A percentile compares a stretch with the other conserved stretches of the same genome.
phyloP scores from a whole-genome alignment of 2,113 vertebrate species.

The Crypturellus undulatus region DNA sequence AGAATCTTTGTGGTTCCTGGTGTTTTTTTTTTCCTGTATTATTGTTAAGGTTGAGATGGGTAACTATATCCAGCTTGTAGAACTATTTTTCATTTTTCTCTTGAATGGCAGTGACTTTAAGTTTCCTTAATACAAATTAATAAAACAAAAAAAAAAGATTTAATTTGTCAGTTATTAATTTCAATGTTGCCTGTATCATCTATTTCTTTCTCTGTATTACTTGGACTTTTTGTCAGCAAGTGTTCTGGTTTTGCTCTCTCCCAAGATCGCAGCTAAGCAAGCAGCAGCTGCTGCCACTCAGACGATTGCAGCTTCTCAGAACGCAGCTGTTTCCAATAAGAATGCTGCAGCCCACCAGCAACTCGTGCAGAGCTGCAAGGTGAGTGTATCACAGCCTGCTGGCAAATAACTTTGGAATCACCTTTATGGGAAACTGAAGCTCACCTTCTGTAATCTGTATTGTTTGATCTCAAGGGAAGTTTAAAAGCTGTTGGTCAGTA shows the following conservation, averaged over 20 bases:
- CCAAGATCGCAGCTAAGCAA: conserved; percentile 94
- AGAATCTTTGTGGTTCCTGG: not conserved
- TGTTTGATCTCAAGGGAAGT: not conserved
- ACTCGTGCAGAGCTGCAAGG: conserved; percentile 98
- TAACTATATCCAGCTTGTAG: not conserved
- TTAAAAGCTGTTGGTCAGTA: not conserved
- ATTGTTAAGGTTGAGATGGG: not conserved
- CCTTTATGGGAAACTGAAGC: not conserved
- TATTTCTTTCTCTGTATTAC: not conserved
- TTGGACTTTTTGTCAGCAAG: not conserved
- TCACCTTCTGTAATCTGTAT: not conserved
- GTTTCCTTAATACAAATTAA: not conserved
- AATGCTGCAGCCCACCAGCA: conserved; percentile 95
- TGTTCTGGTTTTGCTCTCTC: conserved; percentile 15
- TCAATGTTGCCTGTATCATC: not conserved
- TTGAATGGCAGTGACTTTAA: not conserved
- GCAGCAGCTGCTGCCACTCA: conserved; percentile 97
- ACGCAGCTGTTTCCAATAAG: conserved; percentile 95
- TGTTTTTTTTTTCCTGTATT: not conserved
- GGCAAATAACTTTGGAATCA: not conserved
- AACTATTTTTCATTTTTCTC: not conserved
- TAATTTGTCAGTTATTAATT: not conserved
- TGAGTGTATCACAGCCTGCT: conserved; percentile 55
- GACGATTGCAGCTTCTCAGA: conserved; percentile 97
- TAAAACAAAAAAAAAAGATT: not conserved